Conservation (phyloP, 2,797 vertebrate genomes). For the Hydrocynus forskahlii region DNA sequence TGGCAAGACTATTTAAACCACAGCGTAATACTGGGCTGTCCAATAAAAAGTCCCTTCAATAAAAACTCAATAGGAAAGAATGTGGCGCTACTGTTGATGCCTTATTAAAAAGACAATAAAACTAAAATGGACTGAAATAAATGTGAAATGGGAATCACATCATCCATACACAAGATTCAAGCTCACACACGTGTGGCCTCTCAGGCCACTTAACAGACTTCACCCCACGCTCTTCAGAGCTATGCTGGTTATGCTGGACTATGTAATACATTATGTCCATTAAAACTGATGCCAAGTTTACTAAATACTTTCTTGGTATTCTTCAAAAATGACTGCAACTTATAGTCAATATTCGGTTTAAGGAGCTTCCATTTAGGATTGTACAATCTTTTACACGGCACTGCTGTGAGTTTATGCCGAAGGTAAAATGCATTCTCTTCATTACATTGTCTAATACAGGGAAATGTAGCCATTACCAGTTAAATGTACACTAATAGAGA, state of each 20-base stretch:
- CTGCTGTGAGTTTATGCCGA: no score
- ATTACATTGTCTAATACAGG: neutral
- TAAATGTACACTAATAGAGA: neutral
- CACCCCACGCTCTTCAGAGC: neutral
- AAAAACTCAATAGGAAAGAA: neutral
- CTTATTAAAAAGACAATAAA: slow-evolving; percentile 1
- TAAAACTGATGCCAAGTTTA: neutral
- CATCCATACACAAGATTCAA: no score
- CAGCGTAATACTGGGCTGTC: neutral
- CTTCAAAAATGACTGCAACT: neutral
- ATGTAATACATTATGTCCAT: neutral
- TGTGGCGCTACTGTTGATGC: neutral
- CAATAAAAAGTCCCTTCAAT: neutral
- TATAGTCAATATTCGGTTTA: neutral
- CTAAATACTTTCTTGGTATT: neutral
- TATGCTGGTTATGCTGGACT: neutral
- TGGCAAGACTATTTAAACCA: neutral
- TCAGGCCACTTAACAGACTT: neutral
- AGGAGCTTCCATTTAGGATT: neutral
- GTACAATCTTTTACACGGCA: neutral
- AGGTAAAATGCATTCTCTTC: neutral
- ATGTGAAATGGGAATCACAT: no score
- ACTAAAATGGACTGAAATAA: neutral
- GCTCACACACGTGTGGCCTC: neutral
- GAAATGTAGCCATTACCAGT: neutral